phyloP scores from a whole-genome alignment of 2,113 vertebrate genomes.

The Siniperca knerii region DNA sequence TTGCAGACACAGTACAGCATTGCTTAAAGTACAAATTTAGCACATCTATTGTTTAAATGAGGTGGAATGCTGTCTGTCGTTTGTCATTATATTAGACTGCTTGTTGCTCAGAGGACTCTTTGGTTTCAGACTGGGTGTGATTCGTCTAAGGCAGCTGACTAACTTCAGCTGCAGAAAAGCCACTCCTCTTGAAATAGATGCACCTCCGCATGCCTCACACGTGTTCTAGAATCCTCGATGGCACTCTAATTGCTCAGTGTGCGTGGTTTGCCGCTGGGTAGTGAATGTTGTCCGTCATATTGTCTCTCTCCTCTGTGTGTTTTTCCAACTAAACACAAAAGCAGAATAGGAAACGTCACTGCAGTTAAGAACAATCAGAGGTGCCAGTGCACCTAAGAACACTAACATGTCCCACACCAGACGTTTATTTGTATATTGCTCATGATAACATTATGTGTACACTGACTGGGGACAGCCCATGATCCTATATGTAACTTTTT shows the following conservation, averaged over 20 bases:
- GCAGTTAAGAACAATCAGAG: constrained; percentile 19
- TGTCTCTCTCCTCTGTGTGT: neutral
- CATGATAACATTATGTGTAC: neutral
- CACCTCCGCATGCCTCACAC: constrained; percentile 57
- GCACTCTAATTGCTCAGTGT: constrained; percentile 54
- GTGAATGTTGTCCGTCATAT: constrained; percentile 22
- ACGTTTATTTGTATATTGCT: neutral
- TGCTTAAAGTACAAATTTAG: neutral
- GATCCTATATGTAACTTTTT: neutral
- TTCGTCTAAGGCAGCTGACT: neutral
- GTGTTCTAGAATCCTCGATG: constrained; percentile 53
- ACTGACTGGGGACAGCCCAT: no score
- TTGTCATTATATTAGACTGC: neutral
- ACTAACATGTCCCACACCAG: neutral
- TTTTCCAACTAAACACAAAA: neutral
- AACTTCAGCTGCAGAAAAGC: neutral
- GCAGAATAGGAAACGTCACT: neutral
- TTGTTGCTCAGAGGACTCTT: neutral
- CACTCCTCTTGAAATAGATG: constrained; percentile 4
- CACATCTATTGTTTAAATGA: neutral
- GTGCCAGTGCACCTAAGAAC: neutral
- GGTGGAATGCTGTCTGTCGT: neutral
- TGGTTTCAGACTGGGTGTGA: constrained; percentile 26
- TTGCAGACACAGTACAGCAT: neutral
- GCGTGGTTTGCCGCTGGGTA: neutral